phyloP scores from a whole-genome alignment of 2,113 vertebrate genomes.

The Rhinolophus sinicus region DNA sequence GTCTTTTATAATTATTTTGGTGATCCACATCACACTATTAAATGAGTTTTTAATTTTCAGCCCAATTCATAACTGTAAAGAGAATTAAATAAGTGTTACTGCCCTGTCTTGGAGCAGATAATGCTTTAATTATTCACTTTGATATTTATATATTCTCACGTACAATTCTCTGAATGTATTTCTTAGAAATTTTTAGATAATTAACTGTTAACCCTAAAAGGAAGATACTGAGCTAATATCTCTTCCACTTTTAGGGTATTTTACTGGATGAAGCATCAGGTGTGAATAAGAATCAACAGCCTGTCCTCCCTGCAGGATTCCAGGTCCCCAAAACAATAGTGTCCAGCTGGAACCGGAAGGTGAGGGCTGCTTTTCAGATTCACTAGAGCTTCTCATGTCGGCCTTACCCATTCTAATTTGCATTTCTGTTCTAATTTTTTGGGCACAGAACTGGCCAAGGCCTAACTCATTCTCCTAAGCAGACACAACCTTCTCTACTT shows the following conservation, averaged over 20 bases:
- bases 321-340: constrained; percentile 94
- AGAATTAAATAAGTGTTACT: not conserved
- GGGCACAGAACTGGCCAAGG: not conserved
- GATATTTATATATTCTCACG: not conserved
- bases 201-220: not conserved
- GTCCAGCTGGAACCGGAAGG: constrained; percentile 99
- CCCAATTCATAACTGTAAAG: not conserved
- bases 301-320: constrained; percentile 93
- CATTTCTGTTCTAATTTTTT: not conserved
- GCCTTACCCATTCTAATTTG: not conserved
- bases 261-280: constrained; percentile 96
- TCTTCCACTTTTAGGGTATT: constrained; percentile 88
- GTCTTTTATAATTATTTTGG: not conserved
- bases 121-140: not conserved
- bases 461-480: not conserved
- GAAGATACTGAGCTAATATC: not conserved
- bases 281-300: constrained; percentile 93
- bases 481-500: not conserved
- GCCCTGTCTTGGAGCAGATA: not conserved
- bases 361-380: constrained; percentile 66
- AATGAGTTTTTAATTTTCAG: not conserved
- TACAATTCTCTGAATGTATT: not conserved
- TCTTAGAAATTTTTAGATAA: not conserved
- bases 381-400: accelerated
- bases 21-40: not conserved